Evolutionary conservation across 2,113 vertebrate genomes (phyloP).

Genomic region (Potamarius usumacintae): DNA sequence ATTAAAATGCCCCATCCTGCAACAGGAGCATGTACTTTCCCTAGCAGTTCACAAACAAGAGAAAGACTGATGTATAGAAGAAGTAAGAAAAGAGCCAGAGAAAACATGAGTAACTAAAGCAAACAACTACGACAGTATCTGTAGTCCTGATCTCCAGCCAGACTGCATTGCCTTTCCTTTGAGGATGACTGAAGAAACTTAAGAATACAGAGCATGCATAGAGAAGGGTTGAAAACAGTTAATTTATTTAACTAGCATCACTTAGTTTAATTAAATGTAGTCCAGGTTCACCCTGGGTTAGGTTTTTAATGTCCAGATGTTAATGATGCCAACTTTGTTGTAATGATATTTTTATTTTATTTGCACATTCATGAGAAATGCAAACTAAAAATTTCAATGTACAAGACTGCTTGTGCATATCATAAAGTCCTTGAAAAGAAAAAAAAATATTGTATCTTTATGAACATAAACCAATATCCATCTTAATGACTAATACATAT

Average conservation of each 20-base stretch:
- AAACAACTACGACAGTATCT: background rate
- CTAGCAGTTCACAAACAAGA: conserved; percentile 25
- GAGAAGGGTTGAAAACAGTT: background rate
- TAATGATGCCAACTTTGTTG: background rate
- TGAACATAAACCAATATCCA: background rate
- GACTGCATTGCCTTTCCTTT: background rate
- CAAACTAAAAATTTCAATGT: background rate
- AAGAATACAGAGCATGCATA: background rate
- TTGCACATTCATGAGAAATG: background rate
- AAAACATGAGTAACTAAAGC: background rate
- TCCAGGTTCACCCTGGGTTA: background rate
- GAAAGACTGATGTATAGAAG: background rate
- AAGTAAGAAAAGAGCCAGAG: background rate
- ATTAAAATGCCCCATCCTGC: conserved; percentile 11
- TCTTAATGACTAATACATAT: background rate
- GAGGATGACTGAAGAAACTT: conserved; percentile 3
- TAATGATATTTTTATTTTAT: background rate
- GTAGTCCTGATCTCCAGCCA: background rate
- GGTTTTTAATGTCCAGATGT: background rate
- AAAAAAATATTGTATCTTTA: background rate
- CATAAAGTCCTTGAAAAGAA: background rate
- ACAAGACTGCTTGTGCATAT: background rate
- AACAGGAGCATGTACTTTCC: conserved; percentile 4
- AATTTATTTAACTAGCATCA: background rate
- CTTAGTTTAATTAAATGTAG: background rate